These are phyloP conservation scores for Heliopora coerulea DNA, from an alignment of 92 coral and sea anemone genomes.

Conservation along the genomic window DNA sequence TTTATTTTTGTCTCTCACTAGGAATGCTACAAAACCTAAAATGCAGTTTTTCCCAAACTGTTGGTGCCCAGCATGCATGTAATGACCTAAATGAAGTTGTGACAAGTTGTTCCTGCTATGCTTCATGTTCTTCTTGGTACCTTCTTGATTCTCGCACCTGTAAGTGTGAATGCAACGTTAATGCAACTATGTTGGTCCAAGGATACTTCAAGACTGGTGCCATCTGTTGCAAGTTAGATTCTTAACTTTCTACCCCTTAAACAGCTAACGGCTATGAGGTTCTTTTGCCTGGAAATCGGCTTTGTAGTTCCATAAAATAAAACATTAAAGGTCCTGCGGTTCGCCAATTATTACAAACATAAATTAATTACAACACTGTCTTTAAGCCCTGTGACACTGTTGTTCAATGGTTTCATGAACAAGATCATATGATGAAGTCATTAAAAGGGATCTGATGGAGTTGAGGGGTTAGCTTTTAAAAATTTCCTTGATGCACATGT, in stretches of 20 bases:
- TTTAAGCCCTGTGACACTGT: too few species aligned
- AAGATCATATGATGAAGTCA: too few species aligned
- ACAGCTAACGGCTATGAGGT: too few species aligned
- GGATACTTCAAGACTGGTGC: conserved; percentile 38
- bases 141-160: conserved; percentile 35
- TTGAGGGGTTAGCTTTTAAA: too few species aligned
- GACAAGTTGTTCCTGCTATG: conserved; percentile 41
- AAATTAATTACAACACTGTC: too few species aligned
- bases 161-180: conserved; percentile 20
- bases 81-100: conserved; percentile 21
- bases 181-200: conserved; percentile 2
- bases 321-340: too few species aligned
- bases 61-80: conserved; percentile 19
- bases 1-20: neutral
- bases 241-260: conserved; percentile 28
- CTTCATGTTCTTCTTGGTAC: conserved; percentile 36
- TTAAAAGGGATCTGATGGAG: too few species aligned
- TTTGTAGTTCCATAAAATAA: too few species aligned
- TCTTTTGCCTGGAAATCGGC: too few species aligned
- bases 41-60: conserved; percentile 27
- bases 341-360: too few species aligned
- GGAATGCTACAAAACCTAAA: conserved; percentile 13
- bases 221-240: conserved; percentile 29
- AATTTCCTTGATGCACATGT: too few species aligned
- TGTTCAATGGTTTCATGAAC: too few species aligned